Evolutionary conservation across 2,888 invertebrate species (phyloP).

Genomic region (Sicus ferrugineus): DNA sequence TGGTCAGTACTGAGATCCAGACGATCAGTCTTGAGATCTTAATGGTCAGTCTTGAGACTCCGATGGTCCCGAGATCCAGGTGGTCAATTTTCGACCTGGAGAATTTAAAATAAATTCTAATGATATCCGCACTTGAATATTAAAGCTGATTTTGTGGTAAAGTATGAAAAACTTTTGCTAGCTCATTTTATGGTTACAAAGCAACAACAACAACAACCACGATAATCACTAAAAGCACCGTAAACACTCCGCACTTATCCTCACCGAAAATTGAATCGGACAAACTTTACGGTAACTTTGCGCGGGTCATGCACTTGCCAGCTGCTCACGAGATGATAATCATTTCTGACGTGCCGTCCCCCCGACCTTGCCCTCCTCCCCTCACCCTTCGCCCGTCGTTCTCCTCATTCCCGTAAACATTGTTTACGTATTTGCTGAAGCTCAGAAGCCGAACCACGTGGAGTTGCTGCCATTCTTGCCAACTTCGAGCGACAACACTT

Average conservation of each 20-base stretch:
- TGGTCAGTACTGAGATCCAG: too few species aligned
- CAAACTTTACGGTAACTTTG: background rate
- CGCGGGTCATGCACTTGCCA: background rate
- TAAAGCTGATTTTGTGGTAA: background rate
- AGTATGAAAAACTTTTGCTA: slow-evolving; percentile 5
- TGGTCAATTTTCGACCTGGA: too few species aligned
- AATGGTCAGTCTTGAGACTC: too few species aligned
- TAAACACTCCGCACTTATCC: background rate
- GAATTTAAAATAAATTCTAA: too few species aligned
- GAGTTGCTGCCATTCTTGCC: slow-evolving; percentile 37
- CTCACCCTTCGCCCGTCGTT: too few species aligned
- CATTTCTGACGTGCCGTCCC: slow-evolving; percentile 25
- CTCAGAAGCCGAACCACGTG: slow-evolving; percentile 36
- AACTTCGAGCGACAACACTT: background rate
- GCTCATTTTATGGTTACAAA: background rate
- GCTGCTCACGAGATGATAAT: slow-evolving; percentile 29
- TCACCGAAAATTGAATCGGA: background rate
- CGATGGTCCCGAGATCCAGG: too few species aligned
- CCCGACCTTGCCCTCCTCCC: too few species aligned
- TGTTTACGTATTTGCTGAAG: slow-evolving; percentile 40
- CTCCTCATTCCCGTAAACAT: slow-evolving; percentile 28
- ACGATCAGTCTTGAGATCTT: too few species aligned
- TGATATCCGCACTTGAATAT: background rate
- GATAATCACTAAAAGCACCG: background rate
- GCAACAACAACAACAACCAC: slow-evolving; percentile 4